phyloP scores from a whole-genome alignment of 2,113 vertebrate genomes.

The Phylloscopus trochilus region DNA sequence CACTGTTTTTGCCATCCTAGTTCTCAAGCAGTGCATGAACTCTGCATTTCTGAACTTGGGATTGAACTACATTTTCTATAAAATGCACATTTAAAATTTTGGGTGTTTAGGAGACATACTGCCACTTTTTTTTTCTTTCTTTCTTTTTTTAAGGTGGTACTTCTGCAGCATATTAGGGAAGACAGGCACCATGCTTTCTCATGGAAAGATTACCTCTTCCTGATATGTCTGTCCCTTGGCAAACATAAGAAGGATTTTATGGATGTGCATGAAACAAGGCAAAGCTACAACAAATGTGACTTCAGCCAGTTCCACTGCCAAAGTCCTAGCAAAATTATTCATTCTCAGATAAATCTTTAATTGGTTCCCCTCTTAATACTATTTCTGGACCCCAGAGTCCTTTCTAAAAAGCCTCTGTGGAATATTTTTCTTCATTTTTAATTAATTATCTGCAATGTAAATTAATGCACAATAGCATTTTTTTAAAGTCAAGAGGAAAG shows the following conservation, averaged over 20 bases:
- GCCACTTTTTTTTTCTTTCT: not conserved
- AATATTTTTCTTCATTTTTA: conserved; percentile 74
- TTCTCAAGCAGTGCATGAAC: not conserved
- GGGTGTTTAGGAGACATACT: not conserved
- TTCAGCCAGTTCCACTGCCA: conserved; percentile 10
- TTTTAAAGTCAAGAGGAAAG: conserved; percentile 64
- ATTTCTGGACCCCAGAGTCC: conserved; percentile 56
- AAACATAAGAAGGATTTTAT: not conserved
- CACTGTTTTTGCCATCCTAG: not conserved
- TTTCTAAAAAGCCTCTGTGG: conserved; percentile 63
- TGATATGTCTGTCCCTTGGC: not conserved
- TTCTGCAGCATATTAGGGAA: not conserved
- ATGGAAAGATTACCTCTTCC: not conserved
- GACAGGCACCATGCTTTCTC: not conserved
- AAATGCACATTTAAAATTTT: not conserved
- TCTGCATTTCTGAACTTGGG: not conserved
- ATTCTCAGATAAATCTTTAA: conserved; percentile 58
- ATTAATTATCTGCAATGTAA: conserved; percentile 77
- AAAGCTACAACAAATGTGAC: conserved; percentile 9
- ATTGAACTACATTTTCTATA: not conserved
- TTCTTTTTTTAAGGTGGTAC: not conserved
- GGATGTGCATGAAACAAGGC: not conserved
- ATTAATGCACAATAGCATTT: conserved; percentile 67
- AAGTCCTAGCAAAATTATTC: conserved; percentile 39
- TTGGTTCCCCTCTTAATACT: conserved; percentile 55